Evolutionary conservation across 1,140 invertebrate genomes (phyloP), one percentile per base, ranked within the genome.

Genomic region (Aricia agestis): DNA sequence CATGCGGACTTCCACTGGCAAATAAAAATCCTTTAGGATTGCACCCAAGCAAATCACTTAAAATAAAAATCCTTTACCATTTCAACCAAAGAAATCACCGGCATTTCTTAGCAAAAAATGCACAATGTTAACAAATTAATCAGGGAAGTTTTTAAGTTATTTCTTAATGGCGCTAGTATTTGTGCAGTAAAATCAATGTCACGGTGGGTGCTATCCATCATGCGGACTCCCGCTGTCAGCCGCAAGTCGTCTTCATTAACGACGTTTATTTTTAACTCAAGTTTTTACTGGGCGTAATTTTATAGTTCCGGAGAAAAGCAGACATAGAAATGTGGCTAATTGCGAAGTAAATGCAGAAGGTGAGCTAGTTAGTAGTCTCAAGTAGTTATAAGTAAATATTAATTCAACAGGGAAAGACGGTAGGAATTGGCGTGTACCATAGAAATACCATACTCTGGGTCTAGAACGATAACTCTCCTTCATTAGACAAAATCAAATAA

Each of bases 271-370:
- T 83, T 84, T 81, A 85, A 78, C 78, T 70, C 71, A 73, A 68
- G 77, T 74, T 82, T 76, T 73, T 69, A 72, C 75, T 67, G 74
- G 69, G 67, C 57, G 77, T 81, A 85, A 81, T 83, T 84, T 83
- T 82, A 84, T 85, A 84, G 82, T 84, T 84, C 81, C 81, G 82
- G 79, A 80, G 81, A 85, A 81, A 78, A 77, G 72, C 75, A 76
- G 72, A 67, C 68, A 76, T 74, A 79, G 79, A 82, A 80, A 80
- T 71, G 76, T 67, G 68, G 74, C 75, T 80, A 85, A 86, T 82
- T 79, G 77, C 80, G 74, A 71, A 72, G 74, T 76, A 78, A 81
- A 80, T 72, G 78, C 72, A 73, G 67, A 74, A 58, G 67, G 66
- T n/a, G 18, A 36, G 73, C 73, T 76, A 76, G 77, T 78, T 52